Percentiles rank a stretch among this genome's conserved stretches.
These are phyloP conservation scores for Ophioninae sp. DNA, from an alignment of 2,888 invertebrate genomes.

Conservation along the genomic window DNA sequence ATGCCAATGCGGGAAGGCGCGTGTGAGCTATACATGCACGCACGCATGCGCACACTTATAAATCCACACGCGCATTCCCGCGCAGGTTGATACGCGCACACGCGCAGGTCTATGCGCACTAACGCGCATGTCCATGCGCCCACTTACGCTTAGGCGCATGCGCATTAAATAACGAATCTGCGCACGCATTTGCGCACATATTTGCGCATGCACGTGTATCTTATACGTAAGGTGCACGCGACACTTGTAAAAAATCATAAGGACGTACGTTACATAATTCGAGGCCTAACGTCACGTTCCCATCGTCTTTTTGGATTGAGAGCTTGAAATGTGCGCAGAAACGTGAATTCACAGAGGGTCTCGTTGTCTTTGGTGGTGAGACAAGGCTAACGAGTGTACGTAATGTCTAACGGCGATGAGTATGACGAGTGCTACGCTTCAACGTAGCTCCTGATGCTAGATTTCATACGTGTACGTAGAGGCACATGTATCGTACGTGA, in stretches of 20 bases:
- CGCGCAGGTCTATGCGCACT: too few relatives aligned
- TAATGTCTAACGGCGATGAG: conserved; percentile 76
- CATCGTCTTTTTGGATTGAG: not conserved
- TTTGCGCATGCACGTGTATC: not conserved
- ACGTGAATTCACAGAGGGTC: conserved; percentile 22
- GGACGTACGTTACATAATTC: not conserved
- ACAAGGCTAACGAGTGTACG: conserved; percentile 68
- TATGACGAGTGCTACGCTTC: conserved; percentile 65
- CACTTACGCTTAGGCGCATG: too few relatives aligned
- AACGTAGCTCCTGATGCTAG: conserved; percentile 53
- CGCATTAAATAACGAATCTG: too few relatives aligned
- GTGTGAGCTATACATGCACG: not conserved
- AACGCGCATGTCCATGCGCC: too few relatives aligned
- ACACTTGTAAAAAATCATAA: not conserved
- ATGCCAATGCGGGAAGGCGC: not conserved
- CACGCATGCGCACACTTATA: too few relatives aligned
- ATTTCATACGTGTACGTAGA: conserved; percentile 29
- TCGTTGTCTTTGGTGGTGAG: conserved; percentile 56
- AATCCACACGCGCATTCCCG: too few relatives aligned
- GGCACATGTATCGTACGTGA: conserved; percentile 1
- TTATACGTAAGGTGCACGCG: not conserved
- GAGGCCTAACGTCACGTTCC: not conserved
- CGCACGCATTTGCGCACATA: too few relatives aligned
- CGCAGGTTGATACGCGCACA: too few relatives aligned
- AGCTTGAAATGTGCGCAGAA: not conserved